Percentiles rank a stretch among this genome's conserved stretches.
Evolutionary conservation across 2,888 invertebrate species (phyloP).

Genomic region (Miltochrista miniata): DNA sequence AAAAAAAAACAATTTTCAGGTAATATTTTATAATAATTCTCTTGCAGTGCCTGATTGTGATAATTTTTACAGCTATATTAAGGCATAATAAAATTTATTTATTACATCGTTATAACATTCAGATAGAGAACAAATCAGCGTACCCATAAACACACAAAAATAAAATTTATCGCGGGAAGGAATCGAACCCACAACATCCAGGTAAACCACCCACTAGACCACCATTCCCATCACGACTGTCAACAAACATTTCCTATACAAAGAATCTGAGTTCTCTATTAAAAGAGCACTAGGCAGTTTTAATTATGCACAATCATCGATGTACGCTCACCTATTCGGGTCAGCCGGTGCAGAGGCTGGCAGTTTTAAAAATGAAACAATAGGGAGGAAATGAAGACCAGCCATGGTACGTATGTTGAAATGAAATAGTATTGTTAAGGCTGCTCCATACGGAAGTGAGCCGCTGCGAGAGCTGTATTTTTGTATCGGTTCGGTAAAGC

Average conservation of each 20-base stretch:
- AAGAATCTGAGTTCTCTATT: conserved; percentile 30
- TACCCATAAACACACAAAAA: too few relatives aligned
- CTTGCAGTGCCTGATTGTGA: too few relatives aligned
- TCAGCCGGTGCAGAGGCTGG: conserved; percentile 56
- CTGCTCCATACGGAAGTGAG: conserved; percentile 34
- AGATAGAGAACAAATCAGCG: too few relatives aligned
- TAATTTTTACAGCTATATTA: too few relatives aligned
- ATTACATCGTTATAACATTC: too few relatives aligned
- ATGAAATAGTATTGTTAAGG: conserved; percentile 49
- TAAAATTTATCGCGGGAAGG: too few relatives aligned
- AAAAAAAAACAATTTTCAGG: too few relatives aligned
- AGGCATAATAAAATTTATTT: too few relatives aligned
- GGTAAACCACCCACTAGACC: too few relatives aligned
- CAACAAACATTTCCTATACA: conserved; percentile 19
- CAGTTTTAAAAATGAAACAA: conserved; percentile 69
- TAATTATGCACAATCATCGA: conserved; percentile 72
- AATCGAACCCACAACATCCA: too few relatives aligned
- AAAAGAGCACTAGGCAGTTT: conserved; percentile 60
- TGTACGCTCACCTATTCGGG: conserved; percentile 60
- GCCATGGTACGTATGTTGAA: conserved; percentile 44
- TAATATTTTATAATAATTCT: too few relatives aligned
- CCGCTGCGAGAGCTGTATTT: conserved; percentile 34
- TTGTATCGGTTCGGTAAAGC: conserved; percentile 39
- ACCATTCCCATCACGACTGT: too few relatives aligned
- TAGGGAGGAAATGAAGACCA: conserved; percentile 54